Evolutionary conservation across 2,113 vertebrate genomes (phyloP), one percentile per base, ranked within the genome.

Genomic region (Mirza zaza): DNA sequence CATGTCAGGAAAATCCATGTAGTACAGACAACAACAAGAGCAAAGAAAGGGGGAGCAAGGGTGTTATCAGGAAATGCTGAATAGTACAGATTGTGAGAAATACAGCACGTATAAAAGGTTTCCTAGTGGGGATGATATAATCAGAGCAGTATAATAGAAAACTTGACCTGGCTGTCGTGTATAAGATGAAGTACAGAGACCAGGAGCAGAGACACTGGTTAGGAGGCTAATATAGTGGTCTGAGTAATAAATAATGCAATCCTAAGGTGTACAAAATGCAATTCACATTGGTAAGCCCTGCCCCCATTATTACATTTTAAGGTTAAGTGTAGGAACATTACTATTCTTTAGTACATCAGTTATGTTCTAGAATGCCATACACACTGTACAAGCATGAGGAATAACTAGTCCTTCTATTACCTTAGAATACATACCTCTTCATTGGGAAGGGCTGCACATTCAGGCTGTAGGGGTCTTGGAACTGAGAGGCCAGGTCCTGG

Each of bases 401-500:
- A 12, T 70, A 96, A 57, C 29, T 90, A 93, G 48, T 59, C 5
- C 21, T 86, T 88, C 42, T 83, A 57, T 27, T 75, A 80, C 45
- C 68, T 76, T 76, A 55, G 52, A 92, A 92, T 67, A 98, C 99
- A 90, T 98, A 99, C 99, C 99, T 99, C 99, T 95, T 99, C 99
- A 93, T 97, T 98, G 92, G 98, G 96, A 71, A 99, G 98, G 59
- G 98, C 97, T 2, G 99, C 97, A 97, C 98, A 98, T 48, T 99
- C 99, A 59, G 98, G 97, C 92, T 99, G 99, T 21, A 98, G 93
- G n/a, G 99, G 98, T 85, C 99, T 99, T 34, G 99, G 99, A 95
- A 99, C 98, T 0, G 99, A 99, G 94, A 99, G 99, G 61, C 99
- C 99, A 2, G 99, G 98, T 95, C 99, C 99, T 5, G 99, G 99